Evolutionary conservation across 2,797 vertebrate species (phyloP), one percentile per base, ranked within the genome.

Genomic region (Calcarius lapponicus): DNA sequence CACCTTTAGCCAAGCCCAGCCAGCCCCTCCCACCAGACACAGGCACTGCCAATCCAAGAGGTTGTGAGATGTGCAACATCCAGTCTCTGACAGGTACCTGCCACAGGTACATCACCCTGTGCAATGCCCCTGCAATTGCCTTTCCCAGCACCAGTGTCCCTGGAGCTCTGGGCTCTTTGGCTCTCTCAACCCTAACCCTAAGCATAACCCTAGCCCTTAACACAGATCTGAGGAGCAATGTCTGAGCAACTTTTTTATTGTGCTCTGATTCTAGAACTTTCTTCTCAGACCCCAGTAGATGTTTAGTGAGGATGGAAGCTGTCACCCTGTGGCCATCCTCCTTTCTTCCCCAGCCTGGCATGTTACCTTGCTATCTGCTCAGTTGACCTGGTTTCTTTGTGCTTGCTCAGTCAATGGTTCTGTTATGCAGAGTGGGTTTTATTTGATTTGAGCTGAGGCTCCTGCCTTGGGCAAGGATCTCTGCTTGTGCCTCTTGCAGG

Each of bases 301-400:
- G 8, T 62, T 72, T 47, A 25, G 34, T 26, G 10, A 45, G 40
- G n/a, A 40, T 73, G 24, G 74, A 57, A 75, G 71, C 67, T 66
- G 36, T 40, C 32, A 18, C 20, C 21, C 51, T 73, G 50, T n/a
- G 43, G 47, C 40, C 28, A 29, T 54, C 32, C 28, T 69, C 12
- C 25, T 50, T 57, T 72, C 22, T 19, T 28, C 20, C 16, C 57
- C n/a, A 29, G 32, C 40, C 38, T 48, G 7, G 9, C 0, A 0
- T 45, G 42, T 75, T 79, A 42, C 58, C 74, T 80, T 13, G 21
- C 1, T 1, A 11, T 82, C 79, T 70, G 74, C 84, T 93, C 69
- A 47, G 64, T 1, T 94, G 92, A 82, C 92, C 96, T 82, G 85
- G 60, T 93, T 95, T 92, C 84, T 87, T n/a, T 2, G 3, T 88